Evolutionary conservation across 2,797 vertebrate genomes (phyloP).

Genomic region (Amniataba percoides): DNA sequence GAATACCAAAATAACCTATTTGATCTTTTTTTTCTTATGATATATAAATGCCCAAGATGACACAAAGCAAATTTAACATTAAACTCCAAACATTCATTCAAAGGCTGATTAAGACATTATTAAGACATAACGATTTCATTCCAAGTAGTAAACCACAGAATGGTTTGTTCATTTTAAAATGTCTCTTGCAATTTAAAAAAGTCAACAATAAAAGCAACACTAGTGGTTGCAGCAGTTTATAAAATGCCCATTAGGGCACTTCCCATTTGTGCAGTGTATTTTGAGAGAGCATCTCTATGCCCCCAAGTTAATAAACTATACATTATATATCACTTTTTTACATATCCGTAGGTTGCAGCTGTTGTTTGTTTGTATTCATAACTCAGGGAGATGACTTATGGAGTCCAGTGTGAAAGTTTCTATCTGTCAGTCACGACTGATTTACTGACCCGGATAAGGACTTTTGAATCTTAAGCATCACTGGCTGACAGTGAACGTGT

Average conservation of each 20-base stretch:
- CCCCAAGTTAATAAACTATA: constrained; percentile 52
- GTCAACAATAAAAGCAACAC: constrained; percentile 72
- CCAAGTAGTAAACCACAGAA: constrained; percentile 58
- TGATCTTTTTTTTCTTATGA: constrained; percentile 32
- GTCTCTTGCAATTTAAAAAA: constrained; percentile 45
- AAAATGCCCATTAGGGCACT: constrained; percentile 53
- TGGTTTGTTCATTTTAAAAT: constrained; percentile 54
- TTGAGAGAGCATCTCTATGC: constrained; percentile 26
- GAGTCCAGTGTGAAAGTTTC: constrained; percentile 31
- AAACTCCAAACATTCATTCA: constrained; percentile 63
- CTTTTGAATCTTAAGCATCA: not conserved
- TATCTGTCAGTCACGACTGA: constrained; percentile 18
- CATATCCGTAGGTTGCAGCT: constrained; percentile 24
- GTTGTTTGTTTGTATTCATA: constrained; percentile 21
- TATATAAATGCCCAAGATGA: constrained; percentile 54
- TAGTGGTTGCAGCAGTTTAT: constrained; percentile 53
- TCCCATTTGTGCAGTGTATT: constrained; percentile 49
- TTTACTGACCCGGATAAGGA: not conserved
- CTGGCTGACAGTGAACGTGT: not conserved
- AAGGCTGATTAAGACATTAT: constrained; percentile 62
- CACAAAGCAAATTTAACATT: constrained; percentile 51
- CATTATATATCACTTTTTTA: constrained; percentile 27
- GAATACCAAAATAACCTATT: constrained; percentile 48
- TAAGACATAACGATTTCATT: constrained; percentile 57
- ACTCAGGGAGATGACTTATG: constrained; percentile 2